These are phyloP conservation scores for Tragelaphus scriptus DNA, from an alignment of 2,113 vertebrate species.

Conservation along the genomic window DNA sequence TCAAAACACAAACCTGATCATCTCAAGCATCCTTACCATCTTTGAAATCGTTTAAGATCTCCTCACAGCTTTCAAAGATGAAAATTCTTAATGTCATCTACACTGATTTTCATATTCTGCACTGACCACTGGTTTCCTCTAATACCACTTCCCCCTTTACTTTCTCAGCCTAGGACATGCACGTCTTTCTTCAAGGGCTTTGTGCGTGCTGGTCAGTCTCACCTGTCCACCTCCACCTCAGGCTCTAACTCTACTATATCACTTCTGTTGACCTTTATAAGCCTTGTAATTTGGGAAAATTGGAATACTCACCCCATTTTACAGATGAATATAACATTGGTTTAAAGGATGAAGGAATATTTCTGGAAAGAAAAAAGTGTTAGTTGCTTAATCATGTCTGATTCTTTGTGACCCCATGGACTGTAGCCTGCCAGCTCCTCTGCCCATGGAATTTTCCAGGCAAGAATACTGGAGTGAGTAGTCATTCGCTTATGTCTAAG, in stretches of 20 bases:
- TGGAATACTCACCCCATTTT: not conserved
- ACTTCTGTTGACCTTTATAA: not conserved
- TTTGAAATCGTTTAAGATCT: not conserved
- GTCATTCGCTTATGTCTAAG: not conserved
- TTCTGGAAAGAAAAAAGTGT: not conserved
- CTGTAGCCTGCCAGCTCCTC: not conserved
- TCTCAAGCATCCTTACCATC: not conserved
- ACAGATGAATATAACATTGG: not conserved
- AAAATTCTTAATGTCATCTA: not conserved
- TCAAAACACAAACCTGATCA: not conserved
- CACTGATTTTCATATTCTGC: not conserved
- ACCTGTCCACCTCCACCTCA: not conserved
- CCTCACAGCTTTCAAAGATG: not conserved
- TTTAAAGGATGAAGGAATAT: not conserved
- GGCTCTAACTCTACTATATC: not conserved
- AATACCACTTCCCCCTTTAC: too few relatives aligned
- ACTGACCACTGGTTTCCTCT: not conserved
- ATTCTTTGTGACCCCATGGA: not conserved
- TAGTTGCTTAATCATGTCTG: not conserved
- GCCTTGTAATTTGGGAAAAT: not conserved
- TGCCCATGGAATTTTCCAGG: not conserved
- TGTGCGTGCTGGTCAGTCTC: not conserved
- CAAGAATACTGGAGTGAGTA: not conserved
- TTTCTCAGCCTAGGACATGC: not conserved
- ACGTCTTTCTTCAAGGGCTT: not conserved